phyloP scores from a whole-genome alignment of 2,888 invertebrate species.

The Neocrepidodera transversa region DNA sequence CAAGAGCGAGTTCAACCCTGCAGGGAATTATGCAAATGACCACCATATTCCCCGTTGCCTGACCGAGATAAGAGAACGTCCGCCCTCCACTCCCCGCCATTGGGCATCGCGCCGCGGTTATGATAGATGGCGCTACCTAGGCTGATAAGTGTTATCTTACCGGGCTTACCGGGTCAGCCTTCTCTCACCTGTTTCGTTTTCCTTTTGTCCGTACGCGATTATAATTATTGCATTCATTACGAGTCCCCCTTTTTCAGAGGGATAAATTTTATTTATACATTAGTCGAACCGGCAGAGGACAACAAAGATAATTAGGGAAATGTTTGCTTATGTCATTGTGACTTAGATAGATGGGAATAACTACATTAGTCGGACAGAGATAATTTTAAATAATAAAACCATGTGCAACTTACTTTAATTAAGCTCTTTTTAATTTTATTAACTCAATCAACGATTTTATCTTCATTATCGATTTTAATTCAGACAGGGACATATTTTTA shows the following conservation, averaged over 20 bases:
- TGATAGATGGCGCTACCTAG: slow-evolving; percentile 29
- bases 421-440: too few relatives aligned
- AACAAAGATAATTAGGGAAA: not conserved
- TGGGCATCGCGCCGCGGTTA: too few relatives aligned
- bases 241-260: slow-evolving; percentile 6
- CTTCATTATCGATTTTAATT: too few relatives aligned
- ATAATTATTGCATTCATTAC: slow-evolving; percentile 32
- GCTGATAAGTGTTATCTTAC: slow-evolving; percentile 31
- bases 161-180: slow-evolving; percentile 22
- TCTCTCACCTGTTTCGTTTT: slow-evolving; percentile 31
- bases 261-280: slow-evolving; percentile 8
- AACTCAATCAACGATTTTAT: too few relatives aligned
- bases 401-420: too few relatives aligned
- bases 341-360: too few relatives aligned
- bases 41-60: slow-evolving; percentile 11
- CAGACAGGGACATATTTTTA: too few relatives aligned
- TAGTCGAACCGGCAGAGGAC: not conserved
- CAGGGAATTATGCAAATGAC: slow-evolving; percentile 25
- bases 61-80: slow-evolving; percentile 25
- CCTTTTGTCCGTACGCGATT: slow-evolving; percentile 1
- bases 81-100: too few relatives aligned
- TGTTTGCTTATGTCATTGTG: not conserved
- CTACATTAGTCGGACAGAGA: too few relatives aligned
- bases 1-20: slow-evolving; percentile 16
- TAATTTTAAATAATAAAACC: too few relatives aligned